These are phyloP conservation scores for Calidris pugnax DNA, from an alignment of 2,113 vertebrate species.

Conservation along the genomic window DNA sequence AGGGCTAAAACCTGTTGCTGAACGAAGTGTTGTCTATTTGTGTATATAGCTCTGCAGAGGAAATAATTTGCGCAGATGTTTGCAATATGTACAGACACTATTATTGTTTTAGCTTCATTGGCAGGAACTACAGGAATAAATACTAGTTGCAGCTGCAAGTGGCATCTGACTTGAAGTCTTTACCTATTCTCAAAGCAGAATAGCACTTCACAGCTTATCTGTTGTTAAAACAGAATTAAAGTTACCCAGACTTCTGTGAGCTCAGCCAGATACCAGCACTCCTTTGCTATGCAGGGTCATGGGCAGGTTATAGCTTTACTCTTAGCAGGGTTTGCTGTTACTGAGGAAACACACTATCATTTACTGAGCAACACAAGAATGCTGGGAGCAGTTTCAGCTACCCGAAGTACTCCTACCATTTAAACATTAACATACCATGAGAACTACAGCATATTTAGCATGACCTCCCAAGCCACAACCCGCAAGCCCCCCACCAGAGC, in stretches of 20 bases:
- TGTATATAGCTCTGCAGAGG: not conserved
- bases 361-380: conserved; percentile 20
- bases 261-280: conserved; percentile 37
- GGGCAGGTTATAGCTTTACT: conserved; percentile 47
- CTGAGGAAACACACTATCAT: conserved; percentile 40
- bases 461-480: not conserved
- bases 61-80: conserved; percentile 27
- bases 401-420: not conserved
- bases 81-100: not conserved
- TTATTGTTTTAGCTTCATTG: not conserved
- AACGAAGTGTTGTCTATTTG: not conserved
- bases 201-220: conserved; percentile 28
- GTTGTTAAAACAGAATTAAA: conserved; percentile 30
- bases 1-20: not conserved
- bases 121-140: not conserved
- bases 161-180: not conserved
- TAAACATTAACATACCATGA: conserved; percentile 32
- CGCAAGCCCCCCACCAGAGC: not conserved
- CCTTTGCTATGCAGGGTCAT: conserved; percentile 47
- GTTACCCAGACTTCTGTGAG: not conserved
- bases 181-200: not conserved
- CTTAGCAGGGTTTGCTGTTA: conserved; percentile 23
- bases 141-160: conserved; percentile 10
- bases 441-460: not conserved
- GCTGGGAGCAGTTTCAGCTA: not conserved